phyloP scores from a whole-genome alignment of 2,888 invertebrate species.

The Neuroscelio doddi region DNA sequence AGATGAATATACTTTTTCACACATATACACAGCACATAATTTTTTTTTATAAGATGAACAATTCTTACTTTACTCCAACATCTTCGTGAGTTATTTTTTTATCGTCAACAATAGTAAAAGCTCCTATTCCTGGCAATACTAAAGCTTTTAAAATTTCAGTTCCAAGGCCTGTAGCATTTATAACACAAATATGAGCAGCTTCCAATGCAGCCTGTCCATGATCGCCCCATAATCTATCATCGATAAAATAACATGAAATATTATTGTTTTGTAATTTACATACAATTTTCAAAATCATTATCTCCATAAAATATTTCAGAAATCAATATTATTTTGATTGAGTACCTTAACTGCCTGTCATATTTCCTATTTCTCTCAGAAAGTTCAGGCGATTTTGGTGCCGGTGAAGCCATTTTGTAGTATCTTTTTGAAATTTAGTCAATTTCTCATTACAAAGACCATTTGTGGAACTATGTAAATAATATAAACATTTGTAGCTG shows the following conservation, averaged over 20 bases:
- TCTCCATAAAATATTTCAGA: background rate
- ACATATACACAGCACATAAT: background rate
- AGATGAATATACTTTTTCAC: no score
- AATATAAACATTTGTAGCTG: no score
- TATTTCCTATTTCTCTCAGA: conserved; percentile 85
- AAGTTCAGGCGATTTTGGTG: conserved; percentile 82
- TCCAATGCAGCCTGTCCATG: conserved; percentile 95
- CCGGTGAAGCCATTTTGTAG: conserved; percentile 77
- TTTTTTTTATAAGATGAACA: background rate
- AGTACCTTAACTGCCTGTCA: conserved; percentile 81
- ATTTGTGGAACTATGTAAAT: no score
- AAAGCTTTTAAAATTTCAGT: conserved; percentile 97
- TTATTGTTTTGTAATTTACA: no score
- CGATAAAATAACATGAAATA: conserved; percentile 3
- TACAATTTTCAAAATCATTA: background rate
- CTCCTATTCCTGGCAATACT: conserved; percentile 94
- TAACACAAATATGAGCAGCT: conserved; percentile 90
- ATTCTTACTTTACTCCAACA: conserved; percentile 88
- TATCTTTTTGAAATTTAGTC: background rate
- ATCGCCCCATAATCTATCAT: conserved; percentile 94
- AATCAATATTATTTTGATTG: background rate
- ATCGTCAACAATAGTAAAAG: conserved; percentile 94
- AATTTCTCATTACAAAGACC: background rate
- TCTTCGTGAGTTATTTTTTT: conserved; percentile 91
- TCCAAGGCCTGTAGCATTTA: conserved; percentile 94